Evolutionary conservation across 2,113 vertebrate species (phyloP).

Genomic region (Zosterops borbonicus): DNA sequence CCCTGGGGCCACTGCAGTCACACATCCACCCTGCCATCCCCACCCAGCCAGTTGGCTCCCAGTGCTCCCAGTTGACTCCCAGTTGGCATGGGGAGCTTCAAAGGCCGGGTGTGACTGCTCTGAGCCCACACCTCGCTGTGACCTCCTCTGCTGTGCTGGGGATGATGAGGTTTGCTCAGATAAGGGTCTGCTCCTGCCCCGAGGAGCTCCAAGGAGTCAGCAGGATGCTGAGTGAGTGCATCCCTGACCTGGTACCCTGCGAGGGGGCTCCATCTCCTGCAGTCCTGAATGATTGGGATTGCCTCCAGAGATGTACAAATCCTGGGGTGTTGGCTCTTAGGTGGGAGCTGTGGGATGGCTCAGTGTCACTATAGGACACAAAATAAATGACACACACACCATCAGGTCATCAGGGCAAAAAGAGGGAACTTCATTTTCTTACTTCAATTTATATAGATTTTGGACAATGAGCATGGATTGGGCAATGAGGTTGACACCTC

Average conservation of each 20-base stretch:
- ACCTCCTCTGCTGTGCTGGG: background rate
- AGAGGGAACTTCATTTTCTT: too few relatives aligned
- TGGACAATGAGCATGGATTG: too few relatives aligned
- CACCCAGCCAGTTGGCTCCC: background rate
- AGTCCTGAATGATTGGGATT: background rate
- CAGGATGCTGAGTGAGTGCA: background rate
- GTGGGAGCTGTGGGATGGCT: fast-evolving
- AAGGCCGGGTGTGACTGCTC: background rate
- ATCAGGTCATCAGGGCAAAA: too few relatives aligned
- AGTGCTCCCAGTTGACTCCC: too few relatives aligned
- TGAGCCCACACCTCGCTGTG: background rate
- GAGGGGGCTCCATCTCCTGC: fast-evolving
- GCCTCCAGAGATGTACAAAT: fast-evolving
- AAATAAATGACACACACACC: too few relatives aligned
- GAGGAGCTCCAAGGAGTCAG: background rate
- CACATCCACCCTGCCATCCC: background rate
- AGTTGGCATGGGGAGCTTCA: background rate
- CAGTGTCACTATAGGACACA: background rate
- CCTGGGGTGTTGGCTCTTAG: fast-evolving
- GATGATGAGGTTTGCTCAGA: background rate
- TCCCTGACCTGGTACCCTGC: fast-evolving
- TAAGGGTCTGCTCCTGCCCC: background rate
- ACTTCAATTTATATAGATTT: too few relatives aligned
- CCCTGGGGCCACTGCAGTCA: background rate
- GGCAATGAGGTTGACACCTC: too few relatives aligned